These are phyloP conservation scores for Tor tambroides DNA, from an alignment of 2,113 vertebrate genomes.

Conservation along the genomic window DNA sequence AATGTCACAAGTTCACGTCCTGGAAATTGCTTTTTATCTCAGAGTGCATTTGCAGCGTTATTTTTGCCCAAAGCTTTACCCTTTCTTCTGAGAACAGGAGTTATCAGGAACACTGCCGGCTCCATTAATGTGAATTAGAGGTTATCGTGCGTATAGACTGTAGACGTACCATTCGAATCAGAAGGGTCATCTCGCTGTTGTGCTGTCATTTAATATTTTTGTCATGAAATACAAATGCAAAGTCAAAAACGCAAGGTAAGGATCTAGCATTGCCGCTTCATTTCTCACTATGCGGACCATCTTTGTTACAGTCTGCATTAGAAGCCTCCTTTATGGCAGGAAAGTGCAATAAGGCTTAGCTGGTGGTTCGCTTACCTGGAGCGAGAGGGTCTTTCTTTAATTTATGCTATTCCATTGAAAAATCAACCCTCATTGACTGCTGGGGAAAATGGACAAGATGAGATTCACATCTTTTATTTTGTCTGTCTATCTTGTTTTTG, in stretches of 20 bases:
- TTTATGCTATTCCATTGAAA: constrained; percentile 3
- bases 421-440: constrained; percentile 17
- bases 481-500: neutral
- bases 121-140: constrained; percentile 34
- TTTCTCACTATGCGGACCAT: constrained; percentile 11
- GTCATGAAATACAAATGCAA: constrained; percentile 34
- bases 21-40: constrained; percentile 32
- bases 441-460: constrained; percentile 39
- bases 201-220: neutral
- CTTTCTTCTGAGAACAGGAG: neutral
- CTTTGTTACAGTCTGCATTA: constrained; percentile 14
- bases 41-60: constrained; percentile 29
- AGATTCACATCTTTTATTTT: constrained; percentile 31
- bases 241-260: constrained; percentile 24
- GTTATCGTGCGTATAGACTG: constrained; percentile 3
- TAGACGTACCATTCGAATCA: constrained; percentile 13
- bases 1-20: constrained; percentile 29
- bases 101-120: constrained; percentile 13
- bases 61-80: constrained; percentile 15
- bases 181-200: constrained; percentile 27
- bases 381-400: constrained; percentile 27
- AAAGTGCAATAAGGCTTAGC: constrained; percentile 2
- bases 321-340: neutral
- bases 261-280: neutral
- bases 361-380: neutral